These are phyloP conservation scores for Paramuricea clavata DNA, from an alignment of 92 coral and sea anemone genomes.

Conservation along the genomic window DNA sequence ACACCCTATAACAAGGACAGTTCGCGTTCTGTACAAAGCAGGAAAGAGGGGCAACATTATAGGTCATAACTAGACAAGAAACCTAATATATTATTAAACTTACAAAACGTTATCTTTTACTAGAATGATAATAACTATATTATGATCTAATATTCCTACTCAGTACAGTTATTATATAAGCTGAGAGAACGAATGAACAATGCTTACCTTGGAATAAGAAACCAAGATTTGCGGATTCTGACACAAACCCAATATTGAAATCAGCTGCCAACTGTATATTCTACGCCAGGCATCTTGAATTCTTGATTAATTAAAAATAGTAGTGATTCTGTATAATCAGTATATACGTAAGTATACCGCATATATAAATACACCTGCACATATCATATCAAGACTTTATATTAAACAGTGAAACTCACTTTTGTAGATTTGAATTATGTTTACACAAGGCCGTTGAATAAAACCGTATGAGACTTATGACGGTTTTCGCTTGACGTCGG, in stretches of 20 bases:
- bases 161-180: not conserved
- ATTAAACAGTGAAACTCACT: not conserved
- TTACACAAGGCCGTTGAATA: conserved; percentile 8
- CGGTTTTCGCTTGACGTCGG: not conserved
- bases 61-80: no score
- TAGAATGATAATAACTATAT: no score
- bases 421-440: not conserved
- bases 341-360: no score
- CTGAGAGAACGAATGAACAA: not conserved
- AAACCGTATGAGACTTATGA: not conserved
- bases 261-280: not conserved
- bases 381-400: not conserved
- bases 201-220: conserved; percentile 9
- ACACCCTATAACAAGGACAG: no score
- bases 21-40: no score
- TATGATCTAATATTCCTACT: no score
- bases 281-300: not conserved
- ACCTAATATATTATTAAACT: no score
- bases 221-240: not conserved
- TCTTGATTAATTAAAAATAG: conserved; percentile 15
- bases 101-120: no score
- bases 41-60: no score
- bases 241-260: not conserved
- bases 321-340: not conserved
- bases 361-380: not conserved